A percentile compares a stretch with the other conserved stretches of the same genome.
Evolutionary conservation across 2,113 vertebrate genomes (phyloP).

Genomic region (Saccopteryx leptura): DNA sequence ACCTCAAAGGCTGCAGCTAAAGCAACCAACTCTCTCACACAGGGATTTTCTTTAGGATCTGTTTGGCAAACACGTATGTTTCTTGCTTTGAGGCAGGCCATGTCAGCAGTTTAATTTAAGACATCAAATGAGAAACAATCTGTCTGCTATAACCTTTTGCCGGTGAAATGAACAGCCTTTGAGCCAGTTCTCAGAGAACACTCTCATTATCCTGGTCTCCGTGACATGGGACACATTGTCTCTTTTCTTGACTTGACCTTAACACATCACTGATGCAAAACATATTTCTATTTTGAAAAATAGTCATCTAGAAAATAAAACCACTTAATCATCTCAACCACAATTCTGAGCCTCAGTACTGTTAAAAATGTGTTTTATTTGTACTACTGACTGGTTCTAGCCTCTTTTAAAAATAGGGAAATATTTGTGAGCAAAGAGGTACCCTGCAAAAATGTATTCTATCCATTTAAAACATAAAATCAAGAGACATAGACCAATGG

Average conservation of each 20-base stretch:
- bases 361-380: slow-evolving; percentile 61
- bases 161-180: slow-evolving; percentile 79
- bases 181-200: slow-evolving; percentile 78
- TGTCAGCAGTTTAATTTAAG: slow-evolving; percentile 79
- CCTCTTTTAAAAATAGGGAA: slow-evolving; percentile 66
- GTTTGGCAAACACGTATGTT: slow-evolving; percentile 72
- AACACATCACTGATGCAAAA: slow-evolving; percentile 78
- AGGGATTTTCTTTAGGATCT: slow-evolving; percentile 72
- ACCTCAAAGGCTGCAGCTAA: slow-evolving; percentile 17
- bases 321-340: slow-evolving; percentile 58
- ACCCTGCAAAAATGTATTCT: slow-evolving; percentile 30
- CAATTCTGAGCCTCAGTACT: slow-evolving; percentile 48
- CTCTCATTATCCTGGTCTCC: slow-evolving; percentile 77
- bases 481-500: background rate
- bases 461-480: slow-evolving; percentile 38
- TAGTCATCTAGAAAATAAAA: slow-evolving; percentile 82
- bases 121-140: slow-evolving; percentile 77
- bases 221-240: slow-evolving; percentile 76
- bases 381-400: slow-evolving; percentile 28
- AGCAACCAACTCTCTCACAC: slow-evolving; percentile 46
- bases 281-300: slow-evolving; percentile 81
- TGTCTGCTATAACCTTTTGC: slow-evolving; percentile 79
- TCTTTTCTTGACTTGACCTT: slow-evolving; percentile 84
- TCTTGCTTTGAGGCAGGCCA: slow-evolving; percentile 73
- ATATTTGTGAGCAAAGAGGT: slow-evolving; percentile 52